These are phyloP conservation scores for Drosophila carrolli DNA, from an alignment of 1,140 invertebrate species.

Conservation along the genomic window DNA sequence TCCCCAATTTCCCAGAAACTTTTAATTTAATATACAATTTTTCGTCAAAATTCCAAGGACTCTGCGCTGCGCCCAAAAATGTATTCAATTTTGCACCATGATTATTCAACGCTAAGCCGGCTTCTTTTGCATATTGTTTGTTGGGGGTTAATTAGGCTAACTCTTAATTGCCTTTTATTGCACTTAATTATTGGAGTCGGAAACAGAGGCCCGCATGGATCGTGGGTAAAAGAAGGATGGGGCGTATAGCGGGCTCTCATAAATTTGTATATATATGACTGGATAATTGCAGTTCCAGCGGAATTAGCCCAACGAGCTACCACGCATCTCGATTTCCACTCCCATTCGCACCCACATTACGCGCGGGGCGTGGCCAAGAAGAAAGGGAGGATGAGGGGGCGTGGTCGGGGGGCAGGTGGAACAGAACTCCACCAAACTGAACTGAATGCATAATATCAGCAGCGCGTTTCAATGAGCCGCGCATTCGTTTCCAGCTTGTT, in stretches of 20 bases:
- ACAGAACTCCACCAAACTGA: slow-evolving; percentile 7
- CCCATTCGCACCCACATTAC: slow-evolving; percentile 48
- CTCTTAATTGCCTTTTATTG: slow-evolving; percentile 41
- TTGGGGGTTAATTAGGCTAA: slow-evolving; percentile 34
- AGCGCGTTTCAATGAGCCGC: slow-evolving; percentile 8
- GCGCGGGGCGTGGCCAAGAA: slow-evolving; percentile 29
- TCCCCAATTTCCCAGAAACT: not conserved
- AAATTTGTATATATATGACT: slow-evolving; percentile 45
- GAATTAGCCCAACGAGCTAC: slow-evolving; percentile 43
- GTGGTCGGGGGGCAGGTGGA: slow-evolving; percentile 34
- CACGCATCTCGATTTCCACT: slow-evolving; percentile 31
- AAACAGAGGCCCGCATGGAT: slow-evolving; percentile 6
- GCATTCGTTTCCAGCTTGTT: slow-evolving; percentile 39
- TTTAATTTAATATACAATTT: not conserved
- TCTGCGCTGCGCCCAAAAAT: not conserved
- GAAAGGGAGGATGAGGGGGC: not conserved
- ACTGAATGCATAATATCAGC: slow-evolving; percentile 31
- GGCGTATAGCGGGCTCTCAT: not conserved
- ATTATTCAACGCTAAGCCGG: slow-evolving; percentile 20
- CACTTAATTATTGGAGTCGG: slow-evolving; percentile 48
- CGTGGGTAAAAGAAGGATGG: not conserved
- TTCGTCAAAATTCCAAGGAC: slow-evolving; percentile 1
- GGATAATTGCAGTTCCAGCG: slow-evolving; percentile 31
- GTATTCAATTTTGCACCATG: slow-evolving; percentile 23
- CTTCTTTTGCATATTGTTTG: slow-evolving; percentile 40